Percentiles rank a stretch among this genome's conserved stretches.
phyloP scores from a whole-genome alignment of 2,888 invertebrate species.

The Diachrysia chrysitis region DNA sequence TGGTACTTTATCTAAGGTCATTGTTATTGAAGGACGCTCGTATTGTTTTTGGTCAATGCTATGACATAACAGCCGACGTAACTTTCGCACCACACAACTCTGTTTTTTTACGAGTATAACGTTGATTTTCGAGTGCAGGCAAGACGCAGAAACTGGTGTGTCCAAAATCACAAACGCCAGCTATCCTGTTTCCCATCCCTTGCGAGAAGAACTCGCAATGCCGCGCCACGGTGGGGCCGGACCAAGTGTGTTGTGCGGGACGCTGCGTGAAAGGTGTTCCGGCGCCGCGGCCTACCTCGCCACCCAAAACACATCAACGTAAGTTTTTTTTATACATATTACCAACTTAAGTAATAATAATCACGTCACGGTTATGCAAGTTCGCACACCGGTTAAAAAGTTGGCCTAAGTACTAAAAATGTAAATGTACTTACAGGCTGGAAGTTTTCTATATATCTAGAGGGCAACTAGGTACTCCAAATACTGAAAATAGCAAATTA shows the following conservation, averaged over 20 bases:
- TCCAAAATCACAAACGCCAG: slow-evolving; percentile 77
- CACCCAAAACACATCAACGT: slow-evolving; percentile 83
- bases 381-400: slow-evolving; percentile 46
- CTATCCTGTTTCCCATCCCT: slow-evolving; percentile 81
- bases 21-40: slow-evolving; percentile 67
- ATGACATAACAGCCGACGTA: slow-evolving; percentile 70
- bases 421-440: slow-evolving; percentile 13
- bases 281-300: slow-evolving; percentile 87
- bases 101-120: slow-evolving; percentile 66
- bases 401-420: slow-evolving; percentile 39
- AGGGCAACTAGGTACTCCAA: too few species aligned
- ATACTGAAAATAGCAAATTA: too few species aligned
- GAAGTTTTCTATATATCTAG: too few species aligned
- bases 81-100: slow-evolving; percentile 68
- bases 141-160: slow-evolving; percentile 83
- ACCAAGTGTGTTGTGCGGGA: slow-evolving; percentile 85
- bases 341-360: slow-evolving; percentile 25
- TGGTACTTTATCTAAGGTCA: background rate
- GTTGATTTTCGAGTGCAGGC: slow-evolving; percentile 75
- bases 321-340: slow-evolving; percentile 54
- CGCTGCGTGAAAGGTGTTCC: slow-evolving; percentile 90
- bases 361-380: slow-evolving; percentile 41
- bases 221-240: slow-evolving; percentile 79
- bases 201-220: slow-evolving; percentile 86
- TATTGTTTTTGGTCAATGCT: slow-evolving; percentile 71